These are phyloP conservation scores for Temnothorax curvispinosus DNA, from an alignment of 1,140 invertebrate genomes.

Conservation along the genomic window DNA sequence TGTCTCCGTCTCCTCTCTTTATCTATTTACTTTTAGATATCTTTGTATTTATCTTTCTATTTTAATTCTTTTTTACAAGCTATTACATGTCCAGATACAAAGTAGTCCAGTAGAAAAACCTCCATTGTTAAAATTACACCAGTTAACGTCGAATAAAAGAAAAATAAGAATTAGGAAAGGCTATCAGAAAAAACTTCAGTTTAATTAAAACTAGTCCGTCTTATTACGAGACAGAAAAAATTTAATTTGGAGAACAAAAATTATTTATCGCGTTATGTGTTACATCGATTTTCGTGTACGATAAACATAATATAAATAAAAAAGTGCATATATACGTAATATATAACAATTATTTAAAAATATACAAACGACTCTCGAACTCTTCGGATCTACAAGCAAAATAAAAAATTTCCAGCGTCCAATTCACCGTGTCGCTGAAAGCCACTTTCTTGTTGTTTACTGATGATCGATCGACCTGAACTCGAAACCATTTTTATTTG, in stretches of 20 bases:
- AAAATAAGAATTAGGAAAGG: not conserved
- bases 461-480: slow-evolving; percentile 39
- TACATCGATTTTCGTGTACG: not conserved
- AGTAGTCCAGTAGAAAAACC: not conserved
- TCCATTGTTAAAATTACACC: slow-evolving; percentile 14
- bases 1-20: not conserved
- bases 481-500: slow-evolving; percentile 28
- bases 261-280: not conserved
- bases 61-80: not conserved
- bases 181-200: not conserved
- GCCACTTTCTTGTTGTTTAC: slow-evolving; percentile 4
- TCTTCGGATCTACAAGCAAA: not conserved
- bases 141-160: slow-evolving; percentile 8
- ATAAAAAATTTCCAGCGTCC: not conserved
- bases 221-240: not conserved
- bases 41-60: not conserved
- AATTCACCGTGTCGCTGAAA: slow-evolving; percentile 10
- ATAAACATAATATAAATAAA: not conserved
- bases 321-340: not conserved
- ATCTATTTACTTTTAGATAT: not conserved
- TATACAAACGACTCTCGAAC: not conserved
- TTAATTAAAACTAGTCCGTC: slow-evolving; percentile 34
- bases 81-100: not conserved
- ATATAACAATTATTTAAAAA: not conserved
- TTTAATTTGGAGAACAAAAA: not conserved